Conservation (phyloP, 2,113 vertebrate genomes). For the Oceanodroma tethys region DNA sequence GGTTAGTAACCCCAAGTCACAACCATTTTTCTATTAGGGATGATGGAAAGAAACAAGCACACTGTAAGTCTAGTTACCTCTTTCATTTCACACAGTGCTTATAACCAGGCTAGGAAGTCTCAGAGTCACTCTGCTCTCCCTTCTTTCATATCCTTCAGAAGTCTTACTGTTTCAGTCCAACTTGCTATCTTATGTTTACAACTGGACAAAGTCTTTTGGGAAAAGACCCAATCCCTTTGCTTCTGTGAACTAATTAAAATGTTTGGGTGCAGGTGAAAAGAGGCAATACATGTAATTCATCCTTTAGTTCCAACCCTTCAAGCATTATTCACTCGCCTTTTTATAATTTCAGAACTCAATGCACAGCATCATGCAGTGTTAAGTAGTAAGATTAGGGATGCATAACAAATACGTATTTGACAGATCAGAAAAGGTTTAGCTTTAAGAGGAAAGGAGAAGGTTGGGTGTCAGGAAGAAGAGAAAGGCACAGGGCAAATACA, state of each 20-base stretch:
- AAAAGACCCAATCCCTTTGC: background rate
- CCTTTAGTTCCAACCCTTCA: background rate
- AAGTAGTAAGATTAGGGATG: background rate
- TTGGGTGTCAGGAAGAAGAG: background rate
- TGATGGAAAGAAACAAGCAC: background rate
- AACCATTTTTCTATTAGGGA: background rate
- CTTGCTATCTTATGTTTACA: background rate
- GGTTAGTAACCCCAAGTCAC: background rate
- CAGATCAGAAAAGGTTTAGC: background rate
- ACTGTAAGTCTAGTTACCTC: background rate
- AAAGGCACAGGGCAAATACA: background rate
- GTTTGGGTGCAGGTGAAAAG: background rate
- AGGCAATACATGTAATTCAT: background rate
- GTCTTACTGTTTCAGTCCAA: background rate
- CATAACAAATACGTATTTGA: background rate
- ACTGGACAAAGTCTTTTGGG: background rate
- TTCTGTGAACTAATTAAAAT: background rate
- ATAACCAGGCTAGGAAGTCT: background rate
- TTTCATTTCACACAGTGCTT: background rate
- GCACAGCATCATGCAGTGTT: background rate
- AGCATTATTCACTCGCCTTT: background rate
- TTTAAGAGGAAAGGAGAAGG: background rate
- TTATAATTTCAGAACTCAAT: background rate
- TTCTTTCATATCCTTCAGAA: background rate
- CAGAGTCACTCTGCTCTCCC: background rate